Conservation (phyloP, 1,140 invertebrate genomes). For the Gonioctena quinquepunctata region DNA sequence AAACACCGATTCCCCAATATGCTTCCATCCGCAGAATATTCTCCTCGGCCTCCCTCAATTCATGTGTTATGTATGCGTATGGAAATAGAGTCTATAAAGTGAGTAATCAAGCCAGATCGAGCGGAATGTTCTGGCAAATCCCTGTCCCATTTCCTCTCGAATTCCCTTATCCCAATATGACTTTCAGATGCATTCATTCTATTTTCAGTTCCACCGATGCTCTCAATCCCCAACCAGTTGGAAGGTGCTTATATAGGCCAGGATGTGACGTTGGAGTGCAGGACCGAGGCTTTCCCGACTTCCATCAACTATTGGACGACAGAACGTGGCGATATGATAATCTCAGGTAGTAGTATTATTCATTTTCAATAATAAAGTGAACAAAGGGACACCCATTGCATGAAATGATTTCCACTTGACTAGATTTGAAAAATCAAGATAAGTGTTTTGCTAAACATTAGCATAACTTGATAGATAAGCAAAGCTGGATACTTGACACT, state of each 20-base stretch:
- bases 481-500: too few species aligned
- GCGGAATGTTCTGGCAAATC: not conserved
- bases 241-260: slow-evolving; percentile 81
- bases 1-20: too few species aligned
- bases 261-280: slow-evolving; percentile 81
- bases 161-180: not conserved
- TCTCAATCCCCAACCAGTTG: slow-evolving; percentile 83
- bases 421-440: not conserved
- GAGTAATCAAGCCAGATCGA: not conserved
- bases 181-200: not conserved
- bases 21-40: too few species aligned
- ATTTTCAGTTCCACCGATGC: slow-evolving; percentile 80
- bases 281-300: slow-evolving; percentile 85
- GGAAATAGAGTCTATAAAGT: not conserved
- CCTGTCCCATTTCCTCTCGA: not conserved
- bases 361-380: not conserved
- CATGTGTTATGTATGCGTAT: not conserved
- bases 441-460: not conserved
- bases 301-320: slow-evolving; percentile 90
- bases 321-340: slow-evolving; percentile 83
- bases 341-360: slow-evolving; percentile 73
- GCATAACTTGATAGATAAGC: too few species aligned
- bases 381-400: not conserved
- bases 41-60: not conserved
- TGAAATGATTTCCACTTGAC: not conserved